phyloP scores from a whole-genome alignment of 2,888 invertebrate species.

The Lochmaea capreae region DNA sequence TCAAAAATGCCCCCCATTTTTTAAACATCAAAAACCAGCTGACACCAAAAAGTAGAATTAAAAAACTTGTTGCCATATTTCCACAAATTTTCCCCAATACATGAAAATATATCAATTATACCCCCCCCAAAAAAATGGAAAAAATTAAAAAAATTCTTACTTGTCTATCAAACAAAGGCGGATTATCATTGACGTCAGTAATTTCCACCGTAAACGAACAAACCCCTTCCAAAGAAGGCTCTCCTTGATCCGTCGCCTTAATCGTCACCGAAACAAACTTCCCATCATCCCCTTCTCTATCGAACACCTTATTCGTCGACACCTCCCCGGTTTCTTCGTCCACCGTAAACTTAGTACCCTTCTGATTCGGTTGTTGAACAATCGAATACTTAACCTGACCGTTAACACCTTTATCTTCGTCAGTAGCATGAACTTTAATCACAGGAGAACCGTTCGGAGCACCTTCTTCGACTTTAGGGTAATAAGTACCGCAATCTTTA shows the following conservation, averaged over 20 bases:
- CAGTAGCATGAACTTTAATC: constrained; percentile 91
- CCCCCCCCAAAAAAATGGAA: too few species aligned
- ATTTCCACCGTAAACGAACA: constrained; percentile 99
- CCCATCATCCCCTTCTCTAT: constrained; percentile 96
- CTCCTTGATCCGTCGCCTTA: constrained; percentile 98
- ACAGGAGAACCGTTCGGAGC: constrained; percentile 94
- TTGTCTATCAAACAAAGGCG: constrained; percentile 94
- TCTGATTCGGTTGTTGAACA: constrained; percentile 94
- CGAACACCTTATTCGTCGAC: constrained; percentile 95
- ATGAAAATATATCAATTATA: too few species aligned
- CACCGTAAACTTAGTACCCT: constrained; percentile 94
- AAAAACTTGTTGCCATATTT: too few species aligned
- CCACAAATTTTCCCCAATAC: too few species aligned
- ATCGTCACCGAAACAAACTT: constrained; percentile 97
- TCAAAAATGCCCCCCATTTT: too few species aligned
- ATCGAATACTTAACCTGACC: constrained; percentile 98
- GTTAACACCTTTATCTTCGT: constrained; percentile 96
- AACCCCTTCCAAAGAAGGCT: constrained; percentile 95
- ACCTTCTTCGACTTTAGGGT: constrained; percentile 89
- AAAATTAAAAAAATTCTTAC: constrained; percentile 73
- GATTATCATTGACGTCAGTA: constrained; percentile 97
- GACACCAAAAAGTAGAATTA: too few species aligned
- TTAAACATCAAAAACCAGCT: too few species aligned
- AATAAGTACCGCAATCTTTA: constrained; percentile 92
- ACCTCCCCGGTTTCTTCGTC: constrained; percentile 96